Evolutionary conservation across 2,113 vertebrate species (phyloP), one percentile per base, ranked within the genome.

Genomic region (Pithys albifrons): DNA sequence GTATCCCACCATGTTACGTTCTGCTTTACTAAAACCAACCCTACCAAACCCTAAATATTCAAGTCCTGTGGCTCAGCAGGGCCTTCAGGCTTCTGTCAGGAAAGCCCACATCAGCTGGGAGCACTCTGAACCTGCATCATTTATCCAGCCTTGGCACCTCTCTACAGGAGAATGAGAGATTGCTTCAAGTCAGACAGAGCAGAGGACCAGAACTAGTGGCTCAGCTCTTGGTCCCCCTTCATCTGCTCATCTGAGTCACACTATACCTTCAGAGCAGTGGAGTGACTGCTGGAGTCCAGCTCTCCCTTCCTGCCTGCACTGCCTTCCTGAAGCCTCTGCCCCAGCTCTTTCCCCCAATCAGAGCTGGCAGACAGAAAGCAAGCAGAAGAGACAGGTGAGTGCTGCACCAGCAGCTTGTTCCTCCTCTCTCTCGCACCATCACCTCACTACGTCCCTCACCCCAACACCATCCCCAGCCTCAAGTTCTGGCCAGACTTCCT

Each of bases 361-460:
- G 31, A 77, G 48, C 31, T 29, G 22, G 54, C 29, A 54, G 18
- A 54, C 25, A 72, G 51, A 58, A 70, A 31, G 22, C 59, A 55
- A 57, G 25, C 5, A 41, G 29, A 33, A 73, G 22, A 9, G 7
- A 41, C 20, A 71, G 54, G 48, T 1, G 1, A 64, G 25, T 2
- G 33, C 7, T 37, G 39, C n/a, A 67, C 4, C 39, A 89, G 69
- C 58, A 86, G 65, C 35, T 49, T 52, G 27, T n/a, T 45, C 43
- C 51, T 74, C 82, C 2, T 10, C 27, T 48, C 29, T 15, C 67
- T 6, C 3, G n/a, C 59, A 84, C 39, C 66, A 59, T 19, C 66
- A 24, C 6, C 35, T 11, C 0, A 0, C 10, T 55, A 70, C 14
- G 55, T 1, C 33, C n/a, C 51, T 81, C n/a, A 78, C 11, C 11